phyloP scores from a whole-genome alignment of 2,113 vertebrate species.

The Eurystomus gularis region DNA sequence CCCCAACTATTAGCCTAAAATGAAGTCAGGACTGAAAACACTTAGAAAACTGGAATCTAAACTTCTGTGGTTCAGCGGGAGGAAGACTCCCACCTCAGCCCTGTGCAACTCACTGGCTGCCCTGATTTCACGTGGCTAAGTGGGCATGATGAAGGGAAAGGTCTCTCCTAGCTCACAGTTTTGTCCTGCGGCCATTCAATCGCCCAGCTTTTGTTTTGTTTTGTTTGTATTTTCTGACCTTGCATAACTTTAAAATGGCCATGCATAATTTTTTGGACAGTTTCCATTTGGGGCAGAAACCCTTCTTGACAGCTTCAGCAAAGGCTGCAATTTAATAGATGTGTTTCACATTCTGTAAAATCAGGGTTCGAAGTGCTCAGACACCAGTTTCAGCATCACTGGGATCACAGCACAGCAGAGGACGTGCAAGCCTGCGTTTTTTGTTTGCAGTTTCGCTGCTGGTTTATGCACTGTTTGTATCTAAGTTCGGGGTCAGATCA shows the following conservation, averaged over 20 bases:
- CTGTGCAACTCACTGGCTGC: accelerated
- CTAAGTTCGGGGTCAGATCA: background rate
- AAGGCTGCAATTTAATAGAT: conserved; percentile 35
- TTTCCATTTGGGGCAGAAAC: conserved; percentile 43
- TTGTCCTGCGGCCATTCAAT: background rate
- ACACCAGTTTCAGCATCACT: background rate
- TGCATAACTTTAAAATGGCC: conserved; percentile 45
- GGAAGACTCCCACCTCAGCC: background rate
- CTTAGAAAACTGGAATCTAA: background rate
- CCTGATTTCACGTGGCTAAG: background rate
- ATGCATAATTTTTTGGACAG: conserved; percentile 63
- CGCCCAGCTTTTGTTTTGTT: background rate
- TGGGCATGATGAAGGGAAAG: background rate
- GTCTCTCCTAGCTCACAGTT: background rate
- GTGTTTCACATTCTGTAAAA: conserved; percentile 12
- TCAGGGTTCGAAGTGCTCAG: background rate
- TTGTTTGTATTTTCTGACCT: conserved; percentile 54
- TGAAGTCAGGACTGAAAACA: background rate
- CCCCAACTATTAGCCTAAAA: background rate
- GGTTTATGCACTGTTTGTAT: background rate
- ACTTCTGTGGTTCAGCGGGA: background rate
- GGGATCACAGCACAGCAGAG: background rate
- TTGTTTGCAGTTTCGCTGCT: background rate
- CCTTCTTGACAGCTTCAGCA: conserved; percentile 51
- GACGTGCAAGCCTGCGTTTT: background rate